Evolutionary conservation across 1,140 invertebrate species (phyloP).

Genomic region (Cecropterus lyciades): DNA sequence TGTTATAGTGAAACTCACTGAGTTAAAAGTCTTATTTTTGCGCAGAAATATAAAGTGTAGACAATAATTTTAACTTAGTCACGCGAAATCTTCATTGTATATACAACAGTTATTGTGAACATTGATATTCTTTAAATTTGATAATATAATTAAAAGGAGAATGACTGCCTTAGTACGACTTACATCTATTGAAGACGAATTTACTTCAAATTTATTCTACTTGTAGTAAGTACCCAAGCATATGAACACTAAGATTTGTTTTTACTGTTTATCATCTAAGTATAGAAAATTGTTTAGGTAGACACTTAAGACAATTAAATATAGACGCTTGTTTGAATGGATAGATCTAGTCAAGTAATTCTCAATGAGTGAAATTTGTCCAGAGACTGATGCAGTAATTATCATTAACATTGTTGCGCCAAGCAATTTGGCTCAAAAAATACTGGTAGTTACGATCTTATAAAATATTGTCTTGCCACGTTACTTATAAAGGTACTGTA

Average conservation of each 20-base stretch:
- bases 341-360: constrained; percentile 20
- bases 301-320: neutral
- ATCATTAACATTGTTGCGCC: too few relatives aligned
- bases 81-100: constrained; percentile 13
- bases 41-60: constrained; percentile 12
- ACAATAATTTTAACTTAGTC: neutral
- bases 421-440: neutral
- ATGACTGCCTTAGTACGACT: constrained; percentile 2
- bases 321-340: neutral
- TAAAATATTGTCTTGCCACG: constrained; percentile 1
- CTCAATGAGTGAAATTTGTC: neutral
- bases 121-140: neutral
- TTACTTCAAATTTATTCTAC: constrained; percentile 3
- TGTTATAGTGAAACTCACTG: neutral
- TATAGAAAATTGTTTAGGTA: neutral
- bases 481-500: constrained; percentile 4
- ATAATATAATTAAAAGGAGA: constrained; percentile 4
- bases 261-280: constrained; percentile 10
- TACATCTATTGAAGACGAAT: constrained; percentile 21
- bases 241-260: constrained; percentile 1
- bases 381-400: too few relatives aligned
- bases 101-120: neutral
- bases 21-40: constrained; percentile 4
- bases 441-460: neutral
- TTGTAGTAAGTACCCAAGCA: constrained; percentile 17